Evolutionary conservation across 2,113 vertebrate genomes (phyloP).

Genomic region (Lipophrys pholis): DNA sequence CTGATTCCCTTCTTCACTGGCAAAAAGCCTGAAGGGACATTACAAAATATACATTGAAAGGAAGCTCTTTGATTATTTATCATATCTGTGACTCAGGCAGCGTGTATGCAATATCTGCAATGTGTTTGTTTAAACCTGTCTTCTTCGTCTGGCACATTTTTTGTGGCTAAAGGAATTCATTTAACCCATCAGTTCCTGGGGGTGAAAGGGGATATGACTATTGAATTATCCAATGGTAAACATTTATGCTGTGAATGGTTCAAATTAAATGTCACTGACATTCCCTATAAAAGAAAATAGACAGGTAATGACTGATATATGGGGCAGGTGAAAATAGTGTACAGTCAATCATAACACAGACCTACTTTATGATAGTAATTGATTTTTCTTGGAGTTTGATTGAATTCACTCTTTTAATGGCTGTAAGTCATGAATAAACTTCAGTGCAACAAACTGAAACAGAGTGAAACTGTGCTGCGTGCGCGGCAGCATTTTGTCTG

Average conservation of each 20-base stretch:
- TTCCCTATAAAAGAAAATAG: neutral
- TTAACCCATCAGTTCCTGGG: neutral
- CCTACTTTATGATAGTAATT: too few relatives aligned
- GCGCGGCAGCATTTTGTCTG: neutral
- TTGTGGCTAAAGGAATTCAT: too few relatives aligned
- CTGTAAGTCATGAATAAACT: neutral
- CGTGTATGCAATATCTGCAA: neutral
- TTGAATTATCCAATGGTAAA: neutral
- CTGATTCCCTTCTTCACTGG: slow-evolving; percentile 25
- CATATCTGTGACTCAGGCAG: slow-evolving; percentile 14
- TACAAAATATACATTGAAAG: slow-evolving; percentile 33
- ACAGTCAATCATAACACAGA: neutral
- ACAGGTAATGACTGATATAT: slow-evolving; percentile 3
- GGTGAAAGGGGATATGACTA: neutral
- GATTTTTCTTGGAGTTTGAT: neutral
- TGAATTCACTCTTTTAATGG: neutral
- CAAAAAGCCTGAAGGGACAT: slow-evolving; percentile 39
- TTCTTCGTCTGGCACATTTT: too few relatives aligned
- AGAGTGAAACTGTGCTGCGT: too few relatives aligned
- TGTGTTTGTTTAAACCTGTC: neutral
- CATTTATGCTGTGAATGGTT: too few relatives aligned
- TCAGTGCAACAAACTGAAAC: too few relatives aligned
- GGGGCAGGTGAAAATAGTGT: neutral
- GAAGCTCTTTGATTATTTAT: slow-evolving; percentile 12
- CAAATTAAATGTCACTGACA: neutral